Evolutionary conservation across 2,888 invertebrate species (phyloP), one percentile per base, ranked within the genome.

Genomic region (Achlya flavicornis): DNA sequence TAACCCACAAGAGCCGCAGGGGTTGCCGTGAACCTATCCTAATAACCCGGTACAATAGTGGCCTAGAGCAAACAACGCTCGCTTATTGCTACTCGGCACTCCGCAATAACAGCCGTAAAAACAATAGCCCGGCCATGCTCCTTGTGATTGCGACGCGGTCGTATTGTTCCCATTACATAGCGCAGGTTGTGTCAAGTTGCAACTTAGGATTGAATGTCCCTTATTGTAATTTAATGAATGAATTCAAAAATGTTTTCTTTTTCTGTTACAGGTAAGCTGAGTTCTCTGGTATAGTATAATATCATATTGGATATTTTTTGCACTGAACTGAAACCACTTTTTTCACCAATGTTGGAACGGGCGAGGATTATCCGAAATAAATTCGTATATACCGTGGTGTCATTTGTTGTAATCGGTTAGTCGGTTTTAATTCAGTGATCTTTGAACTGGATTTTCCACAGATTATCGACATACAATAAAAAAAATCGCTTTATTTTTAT

Each of bases 31-130:
- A 81, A 85, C 84, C 86, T 86, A 86, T 85, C 86, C 90, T 90
- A 91, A 90, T 91, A 92, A 91, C 87, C 83, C 76, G 81, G 77
- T 83, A 90, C 91, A 91, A 91, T 89, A 88, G 89, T 89, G 84
- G 87, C 86, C 81, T 87, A 85, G 83, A 85, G 84, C 87, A 88
- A 90, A 91, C 91, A 89, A 81, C 83, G 84, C 84, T 80, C 84
- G 88, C 88, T 91, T 91, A 91, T 91, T 91, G 90, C 91, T 85
- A 85, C 88, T 87, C 87, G 80, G 83, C 87, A 86, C 86, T 88
- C 84, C 79, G 87, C 89, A 89, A 89, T 89, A 90, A 87, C 90
- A 87, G 82, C 85, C 81, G 85, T 83, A 87, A 87, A 90, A 90
- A 91, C 91, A 91, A 91, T 90, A 85, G 89, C 81, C 73, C 73